Percentiles rank a stretch among this genome's conserved stretches.
Evolutionary conservation across 1,140 invertebrate species (phyloP).

Genomic region (Meloidogyne hapla): DNA sequence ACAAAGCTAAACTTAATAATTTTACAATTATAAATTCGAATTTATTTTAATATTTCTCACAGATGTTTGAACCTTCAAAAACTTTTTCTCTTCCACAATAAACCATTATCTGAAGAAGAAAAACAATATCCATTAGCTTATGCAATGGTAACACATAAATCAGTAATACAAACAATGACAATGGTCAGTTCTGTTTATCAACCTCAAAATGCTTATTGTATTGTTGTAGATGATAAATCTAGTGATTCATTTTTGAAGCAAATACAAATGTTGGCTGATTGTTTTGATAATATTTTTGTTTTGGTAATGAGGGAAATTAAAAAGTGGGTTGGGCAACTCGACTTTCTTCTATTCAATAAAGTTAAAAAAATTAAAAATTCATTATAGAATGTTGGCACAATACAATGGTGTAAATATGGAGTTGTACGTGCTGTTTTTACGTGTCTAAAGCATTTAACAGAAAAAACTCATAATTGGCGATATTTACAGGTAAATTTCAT

Average conservation of each 20-base stretch:
- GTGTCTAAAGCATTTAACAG: constrained; percentile 39
- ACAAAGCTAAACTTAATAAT: too few relatives aligned
- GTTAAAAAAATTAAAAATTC: background rate
- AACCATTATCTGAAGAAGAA: constrained; percentile 39
- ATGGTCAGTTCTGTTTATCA: constrained; percentile 52
- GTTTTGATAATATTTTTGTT: constrained; percentile 54
- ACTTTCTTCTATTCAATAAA: too few relatives aligned
- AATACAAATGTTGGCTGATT: constrained; percentile 42
- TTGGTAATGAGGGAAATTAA: constrained; percentile 35
- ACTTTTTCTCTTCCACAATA: background rate
- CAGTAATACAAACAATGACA: constrained; percentile 41
- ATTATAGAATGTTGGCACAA: background rate
- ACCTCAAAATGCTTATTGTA: constrained; percentile 57
- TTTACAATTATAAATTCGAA: background rate
- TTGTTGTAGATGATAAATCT: constrained; percentile 50
- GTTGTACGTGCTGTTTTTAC: constrained; percentile 38
- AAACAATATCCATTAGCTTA: constrained; percentile 39
- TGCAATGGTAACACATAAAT: constrained; percentile 40
- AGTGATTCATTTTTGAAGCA: constrained; percentile 40
- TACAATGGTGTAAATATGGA: constrained; percentile 40
- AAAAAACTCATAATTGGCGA: constrained; percentile 45
- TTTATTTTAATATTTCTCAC: background rate
- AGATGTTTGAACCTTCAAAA: background rate
- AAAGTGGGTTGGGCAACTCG: background rate
- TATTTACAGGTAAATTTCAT: constrained; percentile 47